A percentile compares a stretch with the other conserved stretches of the same genome.
Evolutionary conservation across 2,113 vertebrate species (phyloP).

Genomic region (Cariama cristata): DNA sequence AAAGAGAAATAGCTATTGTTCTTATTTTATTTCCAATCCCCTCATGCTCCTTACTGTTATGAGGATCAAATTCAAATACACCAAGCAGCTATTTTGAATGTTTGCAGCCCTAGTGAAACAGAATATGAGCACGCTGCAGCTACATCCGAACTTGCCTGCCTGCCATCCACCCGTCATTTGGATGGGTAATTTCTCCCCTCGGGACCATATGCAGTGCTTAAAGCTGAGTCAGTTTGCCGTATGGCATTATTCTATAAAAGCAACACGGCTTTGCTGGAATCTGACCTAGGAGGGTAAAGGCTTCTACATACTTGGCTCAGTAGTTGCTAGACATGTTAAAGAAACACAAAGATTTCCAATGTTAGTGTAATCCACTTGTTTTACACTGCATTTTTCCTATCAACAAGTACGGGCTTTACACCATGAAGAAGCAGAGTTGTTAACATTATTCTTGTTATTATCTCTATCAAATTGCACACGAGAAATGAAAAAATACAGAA

Average conservation of each 20-base stretch:
- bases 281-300: slow-evolving; percentile 52
- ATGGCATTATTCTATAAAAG: slow-evolving; percentile 27
- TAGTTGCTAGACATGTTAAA: slow-evolving; percentile 59
- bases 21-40: slow-evolving; percentile 48
- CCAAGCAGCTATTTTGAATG: slow-evolving; percentile 53
- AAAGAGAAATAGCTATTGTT: slow-evolving; percentile 67
- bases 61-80: slow-evolving; percentile 59
- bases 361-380: neutral
- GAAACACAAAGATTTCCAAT: slow-evolving; percentile 20
- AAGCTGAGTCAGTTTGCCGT: slow-evolving; percentile 55
- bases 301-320: slow-evolving; percentile 35
- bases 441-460: neutral
- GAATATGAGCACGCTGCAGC: slow-evolving; percentile 47
- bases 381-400: neutral
- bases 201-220: slow-evolving; percentile 46
- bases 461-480: neutral
- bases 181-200: slow-evolving; percentile 39
- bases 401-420: neutral
- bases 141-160: slow-evolving; percentile 42
- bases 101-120: slow-evolving; percentile 35
- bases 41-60: slow-evolving; percentile 32
- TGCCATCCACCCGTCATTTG: slow-evolving; percentile 43
- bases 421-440: neutral
- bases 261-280: slow-evolving; percentile 35
- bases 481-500: slow-evolving; percentile 3